phyloP scores from a whole-genome alignment of 2,113 vertebrate species.

The Myotis brandtii region DNA sequence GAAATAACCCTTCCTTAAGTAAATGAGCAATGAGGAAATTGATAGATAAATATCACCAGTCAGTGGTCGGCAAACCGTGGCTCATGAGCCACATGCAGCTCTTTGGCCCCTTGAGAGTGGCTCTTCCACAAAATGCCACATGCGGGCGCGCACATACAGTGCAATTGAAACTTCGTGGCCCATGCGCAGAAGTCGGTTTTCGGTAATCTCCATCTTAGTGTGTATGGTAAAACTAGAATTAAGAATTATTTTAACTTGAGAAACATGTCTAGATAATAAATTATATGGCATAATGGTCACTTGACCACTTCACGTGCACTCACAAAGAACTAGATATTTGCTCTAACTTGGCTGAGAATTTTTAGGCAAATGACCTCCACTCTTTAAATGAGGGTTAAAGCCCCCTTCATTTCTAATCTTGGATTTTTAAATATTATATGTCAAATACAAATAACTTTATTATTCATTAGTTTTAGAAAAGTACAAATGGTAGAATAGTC shows the following conservation, averaged over 20 bases:
- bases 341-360: background rate
- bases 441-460: constrained; percentile 38
- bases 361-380: background rate
- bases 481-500: background rate
- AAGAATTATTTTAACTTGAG: background rate
- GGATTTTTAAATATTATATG: background rate
- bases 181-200: too few species aligned
- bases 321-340: background rate
- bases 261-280: background rate
- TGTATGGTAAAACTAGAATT: background rate
- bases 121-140: too few species aligned
- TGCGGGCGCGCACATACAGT: too few species aligned
- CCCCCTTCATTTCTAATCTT: background rate
- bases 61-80: too few species aligned
- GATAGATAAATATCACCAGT: background rate
- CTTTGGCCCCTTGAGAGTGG: too few species aligned
- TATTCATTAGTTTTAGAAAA: background rate
- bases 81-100: too few species aligned
- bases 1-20: background rate
- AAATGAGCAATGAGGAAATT: background rate
- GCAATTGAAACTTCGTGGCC: too few species aligned
- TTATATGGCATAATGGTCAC: background rate
- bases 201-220: background rate
- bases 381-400: background rate
- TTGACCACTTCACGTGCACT: background rate